Evolutionary conservation across 2,113 vertebrate genomes (phyloP), one percentile per base, ranked within the genome.

Genomic region (Garra rufa): DNA sequence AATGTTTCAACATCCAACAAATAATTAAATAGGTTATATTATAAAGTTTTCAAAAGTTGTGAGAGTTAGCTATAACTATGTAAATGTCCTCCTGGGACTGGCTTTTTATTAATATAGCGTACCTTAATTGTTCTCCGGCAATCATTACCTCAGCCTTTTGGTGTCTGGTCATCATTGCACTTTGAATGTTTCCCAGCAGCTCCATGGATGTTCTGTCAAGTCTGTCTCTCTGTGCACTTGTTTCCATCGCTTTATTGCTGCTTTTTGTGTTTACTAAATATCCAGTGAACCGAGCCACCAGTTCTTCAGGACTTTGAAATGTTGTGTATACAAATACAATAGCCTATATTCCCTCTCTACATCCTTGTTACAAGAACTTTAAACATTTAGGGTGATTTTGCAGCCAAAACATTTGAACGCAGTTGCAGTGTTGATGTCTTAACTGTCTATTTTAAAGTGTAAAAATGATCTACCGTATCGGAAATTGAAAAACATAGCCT

Each of bases 81-180:
- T 71, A 44, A 44, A 24, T n/a, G 30, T 41, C 65, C 34, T 46
- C 10, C 38, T 73, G 41, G n/a, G 59, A n/a, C 28, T 55, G n/a
- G 9, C 17, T 69, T 34, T 80, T 34, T n/a, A n/a, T 34, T 8
- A 15, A 38, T 78, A 85, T 77, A 6, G 43, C 87, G 9, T 95
- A 97, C 96, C 96, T 96, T 84, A 97, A 95, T 21, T 97, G 95
- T 85, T 97, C 96, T 83, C 96, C 96, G 15, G 96, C 95, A 44
- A 96, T 96, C 95, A 96, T 95, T 83, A 96, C 93, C 89, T 97
- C 96, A 0, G 93, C 93, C 83, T 95, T 92, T 83, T 95, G 92
- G 41, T 95, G 96, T 74, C 93, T 91, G 19, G 92, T 92, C 7
- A 92, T 88, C 3, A 94, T 92, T 90, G 91, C 95, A 74, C 93